These are phyloP conservation scores for Gastracanthus pulcherrimus DNA, from an alignment of 2,888 invertebrate species.

Conservation along the genomic window DNA sequence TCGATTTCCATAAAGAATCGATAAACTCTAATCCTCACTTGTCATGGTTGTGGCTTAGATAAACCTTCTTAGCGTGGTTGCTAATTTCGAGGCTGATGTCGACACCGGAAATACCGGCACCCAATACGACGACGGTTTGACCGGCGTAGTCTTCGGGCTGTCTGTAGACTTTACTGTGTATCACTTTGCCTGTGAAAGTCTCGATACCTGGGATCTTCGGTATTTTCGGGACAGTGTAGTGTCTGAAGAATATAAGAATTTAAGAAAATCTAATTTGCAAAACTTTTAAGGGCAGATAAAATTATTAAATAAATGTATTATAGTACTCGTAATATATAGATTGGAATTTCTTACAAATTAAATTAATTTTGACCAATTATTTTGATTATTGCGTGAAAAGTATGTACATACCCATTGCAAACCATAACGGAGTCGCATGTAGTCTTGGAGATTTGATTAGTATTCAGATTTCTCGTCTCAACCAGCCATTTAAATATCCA, in stretches of 20 bases:
- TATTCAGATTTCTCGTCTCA: conserved; percentile 73
- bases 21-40: conserved; percentile 64
- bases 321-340: not conserved
- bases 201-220: conserved; percentile 78
- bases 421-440: conserved; percentile 2
- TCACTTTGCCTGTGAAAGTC: conserved; percentile 67
- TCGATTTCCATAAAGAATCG: not conserved
- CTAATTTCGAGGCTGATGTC: too few relatives aligned
- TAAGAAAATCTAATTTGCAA: too few relatives aligned
- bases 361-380: too few relatives aligned
- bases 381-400: too few relatives aligned
- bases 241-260: conserved; percentile 74
- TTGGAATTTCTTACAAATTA: not conserved
- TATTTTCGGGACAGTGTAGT: conserved; percentile 78
- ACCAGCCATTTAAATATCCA: not conserved
- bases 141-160: conserved; percentile 6
- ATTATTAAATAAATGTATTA: not conserved
- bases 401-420: conserved; percentile 3
- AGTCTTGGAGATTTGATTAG: conserved; percentile 74
- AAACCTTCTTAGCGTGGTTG: too few relatives aligned
- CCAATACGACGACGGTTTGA: too few relatives aligned
- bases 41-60: too few relatives aligned
- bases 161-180: conserved; percentile 29
- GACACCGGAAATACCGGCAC: too few relatives aligned
- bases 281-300: too few relatives aligned